Conservation (phyloP, 2,113 vertebrate genomes). For the Prietella phreatophila region DNA sequence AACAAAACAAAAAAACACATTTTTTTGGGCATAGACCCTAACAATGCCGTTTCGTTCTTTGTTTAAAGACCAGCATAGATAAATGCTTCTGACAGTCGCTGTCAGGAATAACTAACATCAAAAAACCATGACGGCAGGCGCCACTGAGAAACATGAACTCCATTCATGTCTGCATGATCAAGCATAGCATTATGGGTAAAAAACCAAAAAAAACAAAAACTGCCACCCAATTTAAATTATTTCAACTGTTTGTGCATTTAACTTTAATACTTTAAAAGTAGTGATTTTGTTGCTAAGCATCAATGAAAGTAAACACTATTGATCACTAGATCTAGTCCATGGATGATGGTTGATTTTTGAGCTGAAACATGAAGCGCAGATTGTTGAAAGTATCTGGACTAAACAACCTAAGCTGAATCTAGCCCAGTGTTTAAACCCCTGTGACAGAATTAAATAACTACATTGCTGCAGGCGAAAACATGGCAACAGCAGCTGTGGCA, state of each 20-base stretch:
- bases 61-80: slow-evolving; percentile 14
- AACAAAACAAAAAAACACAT: neutral
- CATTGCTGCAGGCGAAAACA: slow-evolving; percentile 15
- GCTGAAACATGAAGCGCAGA: neutral
- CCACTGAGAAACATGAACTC: slow-evolving; percentile 5
- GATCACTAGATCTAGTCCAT: neutral
- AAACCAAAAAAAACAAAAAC: neutral
- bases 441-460: slow-evolving; percentile 15
- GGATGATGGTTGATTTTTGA: neutral
- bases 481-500: slow-evolving; percentile 21
- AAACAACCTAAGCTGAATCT: neutral
- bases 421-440: neutral
- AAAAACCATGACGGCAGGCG: slow-evolving; percentile 16
- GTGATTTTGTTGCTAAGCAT: neutral
- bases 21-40: neutral
- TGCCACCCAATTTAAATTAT: neutral
- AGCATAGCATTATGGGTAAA: neutral
- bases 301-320: neutral
- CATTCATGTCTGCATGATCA: neutral
- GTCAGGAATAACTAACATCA: slow-evolving; percentile 39
- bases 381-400: neutral
- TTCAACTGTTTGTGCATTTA: neutral
- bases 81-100: slow-evolving; percentile 48
- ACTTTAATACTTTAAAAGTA: neutral
- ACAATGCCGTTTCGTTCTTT: neutral